Evolutionary conservation across 2,888 invertebrate species (phyloP).

Genomic region (Protonemura montana): DNA sequence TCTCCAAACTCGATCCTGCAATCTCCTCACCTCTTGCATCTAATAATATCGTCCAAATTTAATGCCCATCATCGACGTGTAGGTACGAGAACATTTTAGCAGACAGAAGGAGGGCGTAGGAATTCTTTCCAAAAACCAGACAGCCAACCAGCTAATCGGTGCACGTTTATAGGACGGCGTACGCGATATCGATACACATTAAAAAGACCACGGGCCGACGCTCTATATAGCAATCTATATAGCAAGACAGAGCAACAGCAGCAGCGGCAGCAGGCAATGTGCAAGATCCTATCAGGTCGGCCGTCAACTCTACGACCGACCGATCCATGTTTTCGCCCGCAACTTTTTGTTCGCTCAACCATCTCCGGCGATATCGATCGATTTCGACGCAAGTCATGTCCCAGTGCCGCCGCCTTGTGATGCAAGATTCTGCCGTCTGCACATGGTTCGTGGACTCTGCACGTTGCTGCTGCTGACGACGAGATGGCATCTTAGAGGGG

Average conservation of each 20-base stretch:
- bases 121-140: background rate
- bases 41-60: background rate
- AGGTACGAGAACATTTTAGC: background rate
- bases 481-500: slow-evolving; percentile 7
- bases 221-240: background rate
- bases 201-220: background rate
- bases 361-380: background rate
- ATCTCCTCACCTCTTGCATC: slow-evolving; percentile 5
- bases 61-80: background rate
- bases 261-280: background rate
- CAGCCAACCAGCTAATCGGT: background rate
- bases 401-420: background rate
- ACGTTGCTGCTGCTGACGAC: background rate
- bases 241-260: background rate
- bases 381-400: slow-evolving; percentile 12
- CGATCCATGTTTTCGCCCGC: slow-evolving; percentile 4
- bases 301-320: background rate
- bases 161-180: background rate
- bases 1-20: background rate
- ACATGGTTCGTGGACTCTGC: background rate
- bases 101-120: background rate
- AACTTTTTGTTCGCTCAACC: background rate
- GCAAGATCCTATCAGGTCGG: background rate
- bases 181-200: background rate
- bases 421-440: background rate